Base-by-base conservation (phyloP, 2,113 vertebrate species). In the Lagopus muta region DNA sequence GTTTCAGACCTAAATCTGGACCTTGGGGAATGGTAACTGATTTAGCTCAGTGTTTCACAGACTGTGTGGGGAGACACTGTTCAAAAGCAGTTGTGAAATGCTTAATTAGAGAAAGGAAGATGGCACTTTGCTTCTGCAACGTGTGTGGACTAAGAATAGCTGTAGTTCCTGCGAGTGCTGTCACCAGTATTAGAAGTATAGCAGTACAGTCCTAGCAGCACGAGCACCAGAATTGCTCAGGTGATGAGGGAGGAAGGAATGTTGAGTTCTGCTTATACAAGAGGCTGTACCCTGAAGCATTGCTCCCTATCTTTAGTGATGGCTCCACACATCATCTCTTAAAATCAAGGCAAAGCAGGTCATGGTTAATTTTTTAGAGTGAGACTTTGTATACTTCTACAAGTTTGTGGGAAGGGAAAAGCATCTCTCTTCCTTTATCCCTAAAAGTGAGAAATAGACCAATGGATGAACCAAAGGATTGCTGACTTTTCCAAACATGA, bases 131-230 rank as follows among this genome's bases (percentile, higher is more conserved):
- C 38, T 95, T 77, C 84, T 93, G 52, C 84, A 34, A 13, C 60
- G 77, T 58, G 12, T 66, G 76, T 77, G 70, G 77, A 89, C 84
- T 95, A 86, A 93, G 77, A 92, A 86, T 90, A 92, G 83, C 45
- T 78, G 24, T 21, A 77, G 76, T 84, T 90, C 83, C 86, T 89
- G 77, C 61, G 54, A 70, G 69, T 81, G 45, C 83, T 93, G 83
- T 92, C 91, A 71, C 77, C 73, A 32, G 69, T 93, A 92, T 90
- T 93, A 86, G 65, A 80, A 88, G 64, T 54, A 48, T 86, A 77
- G 36, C 0, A 1, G 36, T 62, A 64, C 61, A 52, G 58, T 48
- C 55, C n/a, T 47, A 65, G 24, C 83, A 66, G 30, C 64, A 36
- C 1, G 1, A 88, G 73, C 77, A 88, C 34, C 70, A 32, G 28